These are phyloP conservation scores for Xanthia icteritia DNA, from an alignment of 2,888 invertebrate genomes.

Conservation along the genomic window DNA sequence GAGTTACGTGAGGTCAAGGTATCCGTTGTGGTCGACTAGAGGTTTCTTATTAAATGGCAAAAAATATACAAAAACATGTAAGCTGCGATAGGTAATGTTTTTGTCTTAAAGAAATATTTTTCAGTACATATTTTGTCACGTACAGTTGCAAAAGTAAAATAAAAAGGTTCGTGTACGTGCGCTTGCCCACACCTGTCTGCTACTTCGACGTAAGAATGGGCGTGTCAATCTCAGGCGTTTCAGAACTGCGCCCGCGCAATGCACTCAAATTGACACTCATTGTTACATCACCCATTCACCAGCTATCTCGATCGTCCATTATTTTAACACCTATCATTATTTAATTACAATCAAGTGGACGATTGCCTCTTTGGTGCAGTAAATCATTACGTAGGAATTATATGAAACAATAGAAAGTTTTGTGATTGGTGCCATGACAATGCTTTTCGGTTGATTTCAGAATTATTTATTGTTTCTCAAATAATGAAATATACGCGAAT, in stretches of 20 bases:
- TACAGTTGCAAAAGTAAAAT: slow-evolving; percentile 57
- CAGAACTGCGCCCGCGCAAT: slow-evolving; percentile 58
- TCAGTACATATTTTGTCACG: slow-evolving; percentile 52
- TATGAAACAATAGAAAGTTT: slow-evolving; percentile 70
- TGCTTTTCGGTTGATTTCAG: slow-evolving; percentile 60
- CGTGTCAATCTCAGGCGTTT: slow-evolving; percentile 51
- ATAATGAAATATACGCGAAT: slow-evolving; percentile 44
- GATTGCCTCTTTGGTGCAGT: slow-evolving; percentile 67
- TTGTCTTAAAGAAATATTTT: slow-evolving; percentile 30
- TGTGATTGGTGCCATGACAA: slow-evolving; percentile 62
- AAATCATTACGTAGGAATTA: slow-evolving; percentile 66
- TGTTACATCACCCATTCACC: slow-evolving; percentile 82
- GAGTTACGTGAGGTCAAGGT: background rate
- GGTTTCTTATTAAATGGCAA: slow-evolving; percentile 22
- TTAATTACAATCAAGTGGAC: slow-evolving; percentile 71
- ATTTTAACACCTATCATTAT: slow-evolving; percentile 77
- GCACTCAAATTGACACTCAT: slow-evolving; percentile 69
- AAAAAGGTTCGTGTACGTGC: slow-evolving; percentile 52
- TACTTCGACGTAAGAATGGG: slow-evolving; percentile 66
- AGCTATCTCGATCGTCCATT: slow-evolving; percentile 72
- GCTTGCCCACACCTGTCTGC: slow-evolving; percentile 68
- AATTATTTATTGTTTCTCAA: slow-evolving; percentile 59
- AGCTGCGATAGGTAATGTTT: slow-evolving; percentile 1
- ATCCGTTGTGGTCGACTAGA: slow-evolving; percentile 1
- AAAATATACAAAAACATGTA: slow-evolving; percentile 1